phyloP scores from a whole-genome alignment of 2,888 invertebrate genomes.

The Cecidostiba fungosa region DNA sequence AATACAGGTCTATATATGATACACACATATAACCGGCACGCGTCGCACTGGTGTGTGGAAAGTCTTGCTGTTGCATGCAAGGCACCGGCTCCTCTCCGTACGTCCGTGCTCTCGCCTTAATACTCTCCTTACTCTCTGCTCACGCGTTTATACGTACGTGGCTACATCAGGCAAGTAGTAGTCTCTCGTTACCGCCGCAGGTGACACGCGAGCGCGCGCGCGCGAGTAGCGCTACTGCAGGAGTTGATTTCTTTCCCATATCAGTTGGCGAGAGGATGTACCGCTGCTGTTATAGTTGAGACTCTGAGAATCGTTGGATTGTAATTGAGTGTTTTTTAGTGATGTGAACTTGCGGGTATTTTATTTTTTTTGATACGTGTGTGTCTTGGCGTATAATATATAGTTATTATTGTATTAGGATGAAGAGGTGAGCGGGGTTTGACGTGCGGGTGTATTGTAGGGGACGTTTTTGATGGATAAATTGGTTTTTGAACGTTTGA shows the following conservation, averaged over 20 bases:
- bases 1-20: neutral
- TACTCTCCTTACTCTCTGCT: slow-evolving; percentile 17
- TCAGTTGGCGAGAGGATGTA: too few species aligned
- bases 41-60: neutral
- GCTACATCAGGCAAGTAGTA: neutral
- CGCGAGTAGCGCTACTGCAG: neutral
- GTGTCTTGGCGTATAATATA: neutral
- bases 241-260: neutral
- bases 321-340: neutral
- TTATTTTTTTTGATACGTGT: neutral
- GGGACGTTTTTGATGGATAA: neutral
- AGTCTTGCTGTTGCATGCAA: neutral
- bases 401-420: neutral
- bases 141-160: neutral
- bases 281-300: neutral
- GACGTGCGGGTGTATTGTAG: neutral
- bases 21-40: neutral
- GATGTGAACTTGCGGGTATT: slow-evolving; percentile 1
- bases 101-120: slow-evolving; percentile 7
- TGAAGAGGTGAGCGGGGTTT: neutral
- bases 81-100: slow-evolving; percentile 19
- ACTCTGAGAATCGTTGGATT: neutral
- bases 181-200: slow-evolving; percentile 25
- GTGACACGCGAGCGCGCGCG: slow-evolving; percentile 11
- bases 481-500: neutral